phyloP scores from a whole-genome alignment of 2,113 vertebrate genomes.

The Mohoua ochrocephala region DNA sequence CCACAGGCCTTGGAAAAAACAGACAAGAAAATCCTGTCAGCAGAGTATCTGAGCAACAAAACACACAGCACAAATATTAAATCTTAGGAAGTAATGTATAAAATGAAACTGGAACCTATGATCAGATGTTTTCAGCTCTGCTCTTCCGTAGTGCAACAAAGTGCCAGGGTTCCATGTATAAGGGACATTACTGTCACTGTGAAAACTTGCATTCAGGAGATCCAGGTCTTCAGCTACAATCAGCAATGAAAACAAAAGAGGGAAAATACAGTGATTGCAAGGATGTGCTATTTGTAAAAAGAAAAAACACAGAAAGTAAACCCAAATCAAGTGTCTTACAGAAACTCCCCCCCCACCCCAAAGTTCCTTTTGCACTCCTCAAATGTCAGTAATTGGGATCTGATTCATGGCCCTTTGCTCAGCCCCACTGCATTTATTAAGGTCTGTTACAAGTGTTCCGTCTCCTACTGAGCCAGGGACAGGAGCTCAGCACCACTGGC shows the following conservation, averaged over 20 bases:
- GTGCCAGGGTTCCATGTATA: constrained; percentile 87
- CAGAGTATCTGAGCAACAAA: neutral
- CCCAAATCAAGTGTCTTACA: neutral
- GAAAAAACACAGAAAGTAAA: neutral
- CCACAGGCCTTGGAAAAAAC: constrained; percentile 81
- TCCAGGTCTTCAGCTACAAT: constrained; percentile 90
- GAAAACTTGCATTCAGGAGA: constrained; percentile 83
- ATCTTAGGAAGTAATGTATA: neutral
- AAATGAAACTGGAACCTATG: constrained; percentile 80
- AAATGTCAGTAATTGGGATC: neutral
- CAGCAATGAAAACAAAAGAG: neutral
- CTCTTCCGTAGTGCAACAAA: constrained; percentile 90
- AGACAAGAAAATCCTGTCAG: neutral
- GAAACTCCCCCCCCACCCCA: rapidly evolving
- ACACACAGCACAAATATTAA: neutral
- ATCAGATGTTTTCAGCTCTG: constrained; percentile 97
- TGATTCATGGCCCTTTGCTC: neutral
- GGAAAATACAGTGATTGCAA: neutral
- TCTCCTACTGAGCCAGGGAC: neutral
- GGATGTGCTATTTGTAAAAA: neutral
- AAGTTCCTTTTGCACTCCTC: neutral
- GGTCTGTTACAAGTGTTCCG: neutral
- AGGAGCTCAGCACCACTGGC: neutral
- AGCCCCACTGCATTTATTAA: neutral
- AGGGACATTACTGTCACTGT: constrained; percentile 77